phyloP scores from a whole-genome alignment of 2,113 vertebrate species.

The Gobius niger region DNA sequence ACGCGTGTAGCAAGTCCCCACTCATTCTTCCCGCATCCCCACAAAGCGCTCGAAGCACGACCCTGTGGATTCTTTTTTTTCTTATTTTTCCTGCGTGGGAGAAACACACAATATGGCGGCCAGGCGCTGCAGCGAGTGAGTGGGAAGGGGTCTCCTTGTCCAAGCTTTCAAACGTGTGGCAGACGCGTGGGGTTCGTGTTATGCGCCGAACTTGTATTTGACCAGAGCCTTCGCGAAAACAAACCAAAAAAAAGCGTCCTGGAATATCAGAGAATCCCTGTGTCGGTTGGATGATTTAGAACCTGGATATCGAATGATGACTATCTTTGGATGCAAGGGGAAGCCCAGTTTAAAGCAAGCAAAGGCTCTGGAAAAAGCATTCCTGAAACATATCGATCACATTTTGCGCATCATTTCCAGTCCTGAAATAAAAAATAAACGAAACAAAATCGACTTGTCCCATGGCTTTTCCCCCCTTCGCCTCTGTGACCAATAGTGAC shows the following conservation, averaged over 20 bases:
- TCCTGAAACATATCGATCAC: too few relatives aligned
- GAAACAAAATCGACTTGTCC: background rate
- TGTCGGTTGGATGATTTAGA: background rate
- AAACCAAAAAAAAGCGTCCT: background rate
- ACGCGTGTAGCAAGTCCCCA: background rate
- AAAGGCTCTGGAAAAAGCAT: too few relatives aligned
- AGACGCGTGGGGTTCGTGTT: constrained; percentile 46
- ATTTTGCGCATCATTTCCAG: too few relatives aligned
- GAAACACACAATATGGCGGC: constrained; percentile 58
- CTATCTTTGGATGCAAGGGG: too few relatives aligned
- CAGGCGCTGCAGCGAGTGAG: constrained; percentile 43
- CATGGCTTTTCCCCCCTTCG: background rate
- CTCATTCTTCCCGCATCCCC: background rate
- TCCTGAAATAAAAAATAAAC: too few relatives aligned
- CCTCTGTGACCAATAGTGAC: background rate
- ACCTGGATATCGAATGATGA: background rate
- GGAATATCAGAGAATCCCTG: too few relatives aligned
- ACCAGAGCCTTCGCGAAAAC: constrained; percentile 9
- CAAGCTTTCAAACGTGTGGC: constrained; percentile 11
- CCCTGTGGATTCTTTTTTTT: background rate
- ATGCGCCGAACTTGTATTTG: constrained; percentile 47
- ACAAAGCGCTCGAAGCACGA: background rate
- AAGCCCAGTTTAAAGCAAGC: too few relatives aligned
- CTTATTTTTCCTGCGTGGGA: constrained; percentile 8
- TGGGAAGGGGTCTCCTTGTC: constrained; percentile 52